A percentile compares a stretch with the other conserved stretches of the same genome.
phyloP scores from a whole-genome alignment of 2,888 invertebrate species.

The Steinernema scapterisci region DNA sequence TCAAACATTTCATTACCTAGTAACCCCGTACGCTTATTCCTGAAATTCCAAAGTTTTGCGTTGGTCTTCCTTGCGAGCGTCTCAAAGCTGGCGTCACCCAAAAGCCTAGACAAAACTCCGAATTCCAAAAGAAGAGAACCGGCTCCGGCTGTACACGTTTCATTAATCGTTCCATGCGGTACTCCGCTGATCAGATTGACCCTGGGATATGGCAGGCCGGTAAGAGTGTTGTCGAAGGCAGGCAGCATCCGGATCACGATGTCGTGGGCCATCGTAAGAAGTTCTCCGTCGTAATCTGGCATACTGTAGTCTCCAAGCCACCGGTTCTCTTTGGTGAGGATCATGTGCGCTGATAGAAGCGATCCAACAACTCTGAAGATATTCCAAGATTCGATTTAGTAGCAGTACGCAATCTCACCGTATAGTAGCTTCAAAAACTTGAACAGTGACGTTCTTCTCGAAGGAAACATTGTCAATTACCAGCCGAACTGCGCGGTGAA shows the following conservation, averaged over 20 bases:
- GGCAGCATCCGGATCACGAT: slow-evolving; percentile 73
- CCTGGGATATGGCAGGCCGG: slow-evolving; percentile 71
- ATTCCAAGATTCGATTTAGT: not conserved
- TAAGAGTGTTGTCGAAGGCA: slow-evolving; percentile 74
- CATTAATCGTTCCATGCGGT: slow-evolving; percentile 71
- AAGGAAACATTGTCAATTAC: slow-evolving; percentile 73
- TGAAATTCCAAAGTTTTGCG: slow-evolving; percentile 72
- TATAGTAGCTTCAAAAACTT: slow-evolving; percentile 76
- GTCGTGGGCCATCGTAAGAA: slow-evolving; percentile 74
- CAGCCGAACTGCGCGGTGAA: slow-evolving; percentile 73
- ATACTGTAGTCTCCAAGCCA: slow-evolving; percentile 72
- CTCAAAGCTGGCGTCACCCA: slow-evolving; percentile 74
- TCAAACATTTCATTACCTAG: slow-evolving; percentile 69
- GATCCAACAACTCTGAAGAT: slow-evolving; percentile 72
- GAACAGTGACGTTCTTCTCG: slow-evolving; percentile 74
- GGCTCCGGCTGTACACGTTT: slow-evolving; percentile 75
- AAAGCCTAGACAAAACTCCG: slow-evolving; percentile 73
- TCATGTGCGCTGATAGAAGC: slow-evolving; percentile 74
- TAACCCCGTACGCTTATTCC: slow-evolving; percentile 73
- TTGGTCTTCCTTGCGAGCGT: slow-evolving; percentile 73
- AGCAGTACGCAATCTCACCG: slow-evolving; percentile 67
- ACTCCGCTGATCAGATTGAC: slow-evolving; percentile 73
- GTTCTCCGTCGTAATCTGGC: slow-evolving; percentile 72
- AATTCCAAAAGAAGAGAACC: slow-evolving; percentile 75
- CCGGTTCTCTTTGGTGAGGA: slow-evolving; percentile 72